Evolutionary conservation across 2,113 vertebrate genomes (phyloP).

Genomic region (Monarcha castaneiventris): DNA sequence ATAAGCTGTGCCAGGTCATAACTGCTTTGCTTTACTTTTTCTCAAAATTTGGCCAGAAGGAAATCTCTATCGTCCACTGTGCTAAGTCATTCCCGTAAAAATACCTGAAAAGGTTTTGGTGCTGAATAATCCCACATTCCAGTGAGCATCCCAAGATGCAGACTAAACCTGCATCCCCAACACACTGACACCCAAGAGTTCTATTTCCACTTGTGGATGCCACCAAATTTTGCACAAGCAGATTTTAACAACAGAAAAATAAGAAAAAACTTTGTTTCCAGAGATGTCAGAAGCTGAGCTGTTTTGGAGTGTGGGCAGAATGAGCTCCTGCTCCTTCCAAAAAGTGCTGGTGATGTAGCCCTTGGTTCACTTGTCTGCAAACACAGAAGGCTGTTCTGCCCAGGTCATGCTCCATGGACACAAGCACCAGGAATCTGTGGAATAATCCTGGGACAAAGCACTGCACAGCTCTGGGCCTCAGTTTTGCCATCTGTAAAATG

Average conservation of each 20-base stretch:
- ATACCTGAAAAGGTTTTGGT: background rate
- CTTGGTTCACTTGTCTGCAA: background rate
- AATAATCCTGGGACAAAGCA: background rate
- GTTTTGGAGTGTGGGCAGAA: background rate
- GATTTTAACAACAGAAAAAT: background rate
- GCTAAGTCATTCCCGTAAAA: background rate
- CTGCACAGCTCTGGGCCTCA: background rate
- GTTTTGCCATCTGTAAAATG: background rate
- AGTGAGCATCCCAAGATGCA: background rate
- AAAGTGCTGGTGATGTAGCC: rapidly evolving
- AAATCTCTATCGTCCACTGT: background rate
- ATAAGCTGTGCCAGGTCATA: background rate
- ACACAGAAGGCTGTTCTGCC: background rate
- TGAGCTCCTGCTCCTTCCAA: background rate
- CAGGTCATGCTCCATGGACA: rapidly evolving
- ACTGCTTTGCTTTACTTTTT: background rate
- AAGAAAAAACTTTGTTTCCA: background rate
- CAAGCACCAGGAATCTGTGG: rapidly evolving
- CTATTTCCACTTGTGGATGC: rapidly evolving
- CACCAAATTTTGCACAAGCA: rapidly evolving
- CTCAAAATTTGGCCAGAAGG: background rate
- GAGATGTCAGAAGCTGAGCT: background rate
- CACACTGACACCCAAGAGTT: rapidly evolving
- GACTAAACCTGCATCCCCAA: background rate
- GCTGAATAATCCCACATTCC: background rate